Evolutionary conservation across 2,113 vertebrate species (phyloP), one percentile per base, ranked within the genome.

Genomic region (Thermophis baileyi): DNA sequence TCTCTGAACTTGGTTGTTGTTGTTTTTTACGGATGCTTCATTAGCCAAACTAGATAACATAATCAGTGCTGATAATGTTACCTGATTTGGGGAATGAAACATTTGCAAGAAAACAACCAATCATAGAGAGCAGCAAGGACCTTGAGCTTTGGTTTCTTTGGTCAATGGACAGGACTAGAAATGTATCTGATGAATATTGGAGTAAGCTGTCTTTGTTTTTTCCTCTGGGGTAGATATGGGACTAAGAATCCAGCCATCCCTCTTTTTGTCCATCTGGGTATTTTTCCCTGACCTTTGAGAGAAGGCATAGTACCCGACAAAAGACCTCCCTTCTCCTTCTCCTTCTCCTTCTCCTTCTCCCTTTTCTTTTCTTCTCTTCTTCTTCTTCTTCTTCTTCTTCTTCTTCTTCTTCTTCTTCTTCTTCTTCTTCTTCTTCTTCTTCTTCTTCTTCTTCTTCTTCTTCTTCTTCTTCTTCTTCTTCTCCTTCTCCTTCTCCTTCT

Each of bases 401-500:
- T 46, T 4, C 46, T 46, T 5, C 46, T 46, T 4, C 46, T 47
- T 7, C 47, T 47, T 5, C 47, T 44, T 44, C 46, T 47, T 1
- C 46, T 47, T 47, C 46, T 47, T 4, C 4, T 47, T 46, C 46
- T 47, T 4, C 46, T 47, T 44, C 44, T 44, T 0, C 12, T 51
- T 3, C 50, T 16, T 1, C 12, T 16, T 3, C 12, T 1, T 3
- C 51, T 3, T 4, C 51, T 5, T 54, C 0, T 16, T 22, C 0
- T 4, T 54, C 1, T 4, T 22, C 1, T 1, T 54, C 53, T 20
- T 6, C 53, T 6, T 54, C 16, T 54, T 20, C 18, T 5, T 54
- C 53, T 54, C 18, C 53, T 20, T 6, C 18, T 54, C 18, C 14
- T 51, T n/a, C n/a, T n/a, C n/a, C n/a, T n/a, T n/a, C n/a, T 16